Evolutionary conservation across 2,888 invertebrate species (phyloP).

Genomic region (Phyllotreta cruciferae): DNA sequence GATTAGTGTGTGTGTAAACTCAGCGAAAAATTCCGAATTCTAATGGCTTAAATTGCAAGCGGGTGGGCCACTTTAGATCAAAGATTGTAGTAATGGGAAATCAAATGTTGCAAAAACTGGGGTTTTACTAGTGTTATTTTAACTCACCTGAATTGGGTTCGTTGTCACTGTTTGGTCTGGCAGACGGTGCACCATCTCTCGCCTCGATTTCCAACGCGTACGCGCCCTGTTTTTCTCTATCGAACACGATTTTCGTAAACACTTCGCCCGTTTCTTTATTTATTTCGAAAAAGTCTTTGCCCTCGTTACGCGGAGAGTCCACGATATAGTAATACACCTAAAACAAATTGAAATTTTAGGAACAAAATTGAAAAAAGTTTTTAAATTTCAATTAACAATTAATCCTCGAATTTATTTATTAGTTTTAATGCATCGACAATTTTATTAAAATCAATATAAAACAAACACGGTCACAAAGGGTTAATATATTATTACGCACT

Average conservation of each 20-base stretch:
- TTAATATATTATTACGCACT: too few relatives aligned
- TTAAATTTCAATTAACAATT: not conserved
- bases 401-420: not conserved
- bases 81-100: not conserved
- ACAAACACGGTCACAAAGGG: too few relatives aligned
- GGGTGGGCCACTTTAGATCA: too few relatives aligned
- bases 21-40: too few relatives aligned
- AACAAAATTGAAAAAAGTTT: not conserved
- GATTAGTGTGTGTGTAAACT: too few relatives aligned
- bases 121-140: not conserved
- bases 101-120: not conserved
- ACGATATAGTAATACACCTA: slow-evolving; percentile 95
- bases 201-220: slow-evolving; percentile 98
- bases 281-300: slow-evolving; percentile 95
- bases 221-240: slow-evolving; percentile 96
- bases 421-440: slow-evolving; percentile 6
- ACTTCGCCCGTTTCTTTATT: slow-evolving; percentile 95
- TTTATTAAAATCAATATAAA: too few relatives aligned
- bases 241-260: slow-evolving; percentile 94
- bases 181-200: slow-evolving; percentile 95
- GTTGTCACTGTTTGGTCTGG: slow-evolving; percentile 90
- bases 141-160: slow-evolving; percentile 92
- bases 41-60: too few relatives aligned
- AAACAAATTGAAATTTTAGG: slow-evolving; percentile 34
- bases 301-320: slow-evolving; percentile 89